Conservation (phyloP, 2,113 vertebrate species). For the Caretta caretta region DNA sequence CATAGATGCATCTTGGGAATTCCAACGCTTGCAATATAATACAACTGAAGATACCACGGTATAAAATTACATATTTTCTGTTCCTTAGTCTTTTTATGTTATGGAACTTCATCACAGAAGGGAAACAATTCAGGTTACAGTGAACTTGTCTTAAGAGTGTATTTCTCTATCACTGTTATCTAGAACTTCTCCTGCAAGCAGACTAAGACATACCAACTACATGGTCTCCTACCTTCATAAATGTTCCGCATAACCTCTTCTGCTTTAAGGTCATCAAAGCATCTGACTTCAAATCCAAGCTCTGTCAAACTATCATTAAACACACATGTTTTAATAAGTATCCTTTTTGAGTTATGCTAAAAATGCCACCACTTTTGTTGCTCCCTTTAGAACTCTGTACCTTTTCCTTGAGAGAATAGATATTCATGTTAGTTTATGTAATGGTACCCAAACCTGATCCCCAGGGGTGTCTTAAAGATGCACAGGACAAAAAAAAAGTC, state of each 20-base stretch:
- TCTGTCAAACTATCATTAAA: conserved; percentile 69
- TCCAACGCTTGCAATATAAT: background rate
- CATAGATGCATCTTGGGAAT: background rate
- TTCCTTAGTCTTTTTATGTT: background rate
- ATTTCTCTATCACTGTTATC: too few relatives aligned
- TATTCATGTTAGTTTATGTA: background rate
- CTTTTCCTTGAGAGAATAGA: background rate
- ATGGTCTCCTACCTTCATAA: conserved; percentile 80
- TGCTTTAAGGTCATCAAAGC: conserved; percentile 81
- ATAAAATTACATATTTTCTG: background rate
- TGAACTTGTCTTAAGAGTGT: background rate
- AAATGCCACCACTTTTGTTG: background rate
- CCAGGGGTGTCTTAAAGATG: background rate
- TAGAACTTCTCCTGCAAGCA: background rate
- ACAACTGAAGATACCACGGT: background rate
- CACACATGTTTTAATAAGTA: conserved; percentile 20
- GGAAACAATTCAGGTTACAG: background rate
- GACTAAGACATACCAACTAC: background rate
- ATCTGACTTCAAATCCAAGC: conserved; percentile 89
- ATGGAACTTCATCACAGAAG: background rate
- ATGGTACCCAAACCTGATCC: background rate
- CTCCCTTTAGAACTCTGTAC: background rate
- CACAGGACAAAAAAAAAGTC: background rate
- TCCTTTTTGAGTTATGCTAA: background rate
- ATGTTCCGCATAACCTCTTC: conserved; percentile 80